phyloP scores from a whole-genome alignment of 2,888 invertebrate species.

The Eremobia ochroleuca region DNA sequence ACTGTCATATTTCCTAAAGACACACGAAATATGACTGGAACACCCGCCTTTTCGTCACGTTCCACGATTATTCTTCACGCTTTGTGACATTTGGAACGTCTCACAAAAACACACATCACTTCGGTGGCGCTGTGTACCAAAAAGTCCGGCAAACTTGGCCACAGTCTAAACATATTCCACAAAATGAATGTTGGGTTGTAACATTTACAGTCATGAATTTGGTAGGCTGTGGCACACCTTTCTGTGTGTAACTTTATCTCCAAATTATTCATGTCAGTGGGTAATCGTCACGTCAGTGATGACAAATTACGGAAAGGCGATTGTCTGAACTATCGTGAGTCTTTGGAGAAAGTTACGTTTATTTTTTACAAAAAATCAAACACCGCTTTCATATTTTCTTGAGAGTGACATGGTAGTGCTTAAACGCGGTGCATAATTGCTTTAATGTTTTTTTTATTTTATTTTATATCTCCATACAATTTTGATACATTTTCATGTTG shows the following conservation, averaged over 20 bases:
- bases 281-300: conserved; percentile 36
- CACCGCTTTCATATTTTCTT: background rate
- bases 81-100: conserved; percentile 71
- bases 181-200: conserved; percentile 15
- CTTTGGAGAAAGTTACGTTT: background rate
- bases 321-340: conserved; percentile 15
- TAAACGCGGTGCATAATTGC: background rate
- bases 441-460: background rate
- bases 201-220: conserved; percentile 3
- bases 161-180: conserved; percentile 49
- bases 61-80: conserved; percentile 72
- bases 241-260: conserved; percentile 31
- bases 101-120: conserved; percentile 71
- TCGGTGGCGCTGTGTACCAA: conserved; percentile 43
- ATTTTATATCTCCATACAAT: background rate
- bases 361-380: background rate
- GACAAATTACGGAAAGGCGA: conserved; percentile 42
- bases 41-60: conserved; percentile 72
- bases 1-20: conserved; percentile 67
- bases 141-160: conserved; percentile 34
- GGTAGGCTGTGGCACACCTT: conserved; percentile 27
- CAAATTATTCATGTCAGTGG: conserved; percentile 53
- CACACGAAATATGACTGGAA: conserved; percentile 67
- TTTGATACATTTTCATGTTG: background rate
- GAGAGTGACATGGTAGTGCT: background rate